Evolutionary conservation across 1,140 invertebrate species (phyloP), one percentile per base, ranked within the genome.

Genomic region (Gryllus bimaculatus): DNA sequence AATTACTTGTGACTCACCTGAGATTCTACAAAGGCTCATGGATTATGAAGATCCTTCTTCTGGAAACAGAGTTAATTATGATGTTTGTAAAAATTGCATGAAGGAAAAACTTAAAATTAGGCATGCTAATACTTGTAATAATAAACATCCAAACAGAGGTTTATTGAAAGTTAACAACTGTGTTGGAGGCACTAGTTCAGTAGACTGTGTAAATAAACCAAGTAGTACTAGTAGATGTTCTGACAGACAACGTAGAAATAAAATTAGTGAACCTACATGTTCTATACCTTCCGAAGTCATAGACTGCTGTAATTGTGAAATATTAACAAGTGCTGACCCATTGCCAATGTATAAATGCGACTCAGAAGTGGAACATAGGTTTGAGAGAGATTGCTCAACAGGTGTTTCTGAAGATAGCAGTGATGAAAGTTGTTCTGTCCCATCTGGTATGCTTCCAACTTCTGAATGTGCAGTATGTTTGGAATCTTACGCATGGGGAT

Each of bases 381-480:
- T 10, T 13, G 54, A 66, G 18, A 66, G 54, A 66, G 10, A 66
- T 13, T 13, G 10, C 54, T 66, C 54, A 10, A 76, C 47, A 21
- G 78, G 73, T 48, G 39, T 48, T 47, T 80, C 76, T 18, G 75
- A 80, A 39, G 81, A 83, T 12, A 80, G 81, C 39, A 73, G 74
- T 2, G 79, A 76, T 66, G 78, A 80, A 76, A 48, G 75, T 12
- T 39, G n/a, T 49, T 15, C 75, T 54, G 81, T 80, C 66, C 83
- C 83, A 48, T 21, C 73, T 73, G 84, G 85, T 18, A 85, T 85
- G 82, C 74, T 85, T 8, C 80, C 81, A 39, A 82, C 81, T 26
- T 77, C 81, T 48, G 87, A 89, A 75, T 90, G 89, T 84, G 87
- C 88, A n/a, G 88, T 90, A 48, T 90, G 89, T 84, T 82, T 90